Evolutionary conservation across 2,797 vertebrate species (phyloP), one percentile per base, ranked within the genome.

Genomic region (Aphelocoma californica): DNA sequence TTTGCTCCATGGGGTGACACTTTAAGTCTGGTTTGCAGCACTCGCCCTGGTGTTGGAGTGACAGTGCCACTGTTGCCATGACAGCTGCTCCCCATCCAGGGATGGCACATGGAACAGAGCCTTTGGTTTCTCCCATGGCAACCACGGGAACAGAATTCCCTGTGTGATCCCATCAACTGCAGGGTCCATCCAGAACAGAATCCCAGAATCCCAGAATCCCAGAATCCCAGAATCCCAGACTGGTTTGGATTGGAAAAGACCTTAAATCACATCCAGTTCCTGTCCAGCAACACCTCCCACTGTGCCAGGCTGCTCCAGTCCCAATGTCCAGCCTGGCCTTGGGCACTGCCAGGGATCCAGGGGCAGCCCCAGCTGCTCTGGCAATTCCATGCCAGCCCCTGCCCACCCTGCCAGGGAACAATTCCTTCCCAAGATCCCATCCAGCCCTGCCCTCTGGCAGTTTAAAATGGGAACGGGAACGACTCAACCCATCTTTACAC

Each of bases 1-100:
- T 61, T 32, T 38, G 69, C 38, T 79, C 65, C 25, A 3, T 6
- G 32, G 32, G n/a, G 32, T 61, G 42, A 34, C 74, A 50, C 32
- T 21, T 36, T 4, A 2, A 18, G 56, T 44, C 17, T 42, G 34
- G 4, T 86, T 50, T 42, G n/a, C 26, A 51, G 0, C 1, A 0
- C 19, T 3, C 21, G 7, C 48, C n/a, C 73, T 14, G 54, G 5
- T 2, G 9, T 42, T 6, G 42, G 26, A 38, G 28, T 31, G 80
- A 3, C 56, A 40, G 32, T 14, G 78, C 14, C 57, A 3, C 0
- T 0, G 79, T 85, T 89, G 60, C 44, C 44, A 31, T 40, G 74
- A 24, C 84, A 79, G 50, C 58, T 51, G 34, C 2, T 67, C 65
- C 80, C 86, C 44, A 20, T 6, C 75, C 82, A 36, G 48, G 69